Conservation (phyloP, 2,888 invertebrate genomes). For the Diplazon laetatorius region DNA sequence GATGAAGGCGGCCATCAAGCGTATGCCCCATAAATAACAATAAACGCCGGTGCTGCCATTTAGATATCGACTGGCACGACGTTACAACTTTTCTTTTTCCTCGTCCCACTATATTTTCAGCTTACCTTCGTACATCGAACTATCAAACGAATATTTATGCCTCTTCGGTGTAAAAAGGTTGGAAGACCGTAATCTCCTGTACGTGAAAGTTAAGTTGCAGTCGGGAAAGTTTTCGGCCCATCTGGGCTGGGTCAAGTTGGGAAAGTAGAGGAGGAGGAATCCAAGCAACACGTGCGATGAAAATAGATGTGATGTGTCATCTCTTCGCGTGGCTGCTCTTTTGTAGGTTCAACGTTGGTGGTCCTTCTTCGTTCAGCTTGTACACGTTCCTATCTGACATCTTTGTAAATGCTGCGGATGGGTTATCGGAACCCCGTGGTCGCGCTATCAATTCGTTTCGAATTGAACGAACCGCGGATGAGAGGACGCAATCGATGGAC, state of each 20-base stretch:
- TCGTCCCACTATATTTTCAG: conserved; percentile 67
- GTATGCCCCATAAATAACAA: conserved; percentile 64
- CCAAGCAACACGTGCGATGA: conserved; percentile 35
- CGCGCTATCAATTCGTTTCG: background rate
- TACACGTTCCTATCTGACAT: background rate
- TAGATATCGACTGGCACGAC: conserved; percentile 76
- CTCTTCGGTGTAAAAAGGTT: conserved; percentile 22
- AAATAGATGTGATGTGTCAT: background rate
- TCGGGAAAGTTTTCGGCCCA: background rate
- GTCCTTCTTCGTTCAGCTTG: background rate
- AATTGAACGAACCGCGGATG: background rate
- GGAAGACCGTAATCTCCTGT: conserved; percentile 27
- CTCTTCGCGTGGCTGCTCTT: background rate
- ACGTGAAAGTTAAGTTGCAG: conserved; percentile 11
- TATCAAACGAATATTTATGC: conserved; percentile 75
- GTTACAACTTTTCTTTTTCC: too few relatives aligned
- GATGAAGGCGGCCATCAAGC: conserved; percentile 6
- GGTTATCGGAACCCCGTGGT: background rate
- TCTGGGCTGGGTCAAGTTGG: too few relatives aligned
- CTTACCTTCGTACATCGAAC: conserved; percentile 72
- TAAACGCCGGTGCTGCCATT: conserved; percentile 67
- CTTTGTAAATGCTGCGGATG: background rate
- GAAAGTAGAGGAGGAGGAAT: background rate
- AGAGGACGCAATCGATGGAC: background rate
- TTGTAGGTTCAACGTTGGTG: background rate